phyloP scores from a whole-genome alignment of 1,140 invertebrate species.

The Hylaeus volcanicus region DNA sequence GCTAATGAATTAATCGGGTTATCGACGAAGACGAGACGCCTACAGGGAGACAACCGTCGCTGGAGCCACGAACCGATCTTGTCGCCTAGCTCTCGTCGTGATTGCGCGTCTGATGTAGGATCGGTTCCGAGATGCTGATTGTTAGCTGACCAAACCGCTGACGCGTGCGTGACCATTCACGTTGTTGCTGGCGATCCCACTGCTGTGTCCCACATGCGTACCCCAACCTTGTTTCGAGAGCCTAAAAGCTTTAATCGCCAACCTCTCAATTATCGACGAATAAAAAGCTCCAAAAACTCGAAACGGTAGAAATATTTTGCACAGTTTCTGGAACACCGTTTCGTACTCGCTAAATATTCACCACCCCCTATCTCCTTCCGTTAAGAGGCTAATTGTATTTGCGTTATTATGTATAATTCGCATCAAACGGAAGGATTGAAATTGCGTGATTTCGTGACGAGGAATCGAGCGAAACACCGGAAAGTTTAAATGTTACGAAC shows the following conservation, averaged over 20 bases:
- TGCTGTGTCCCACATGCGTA: not conserved
- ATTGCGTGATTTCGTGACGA: not conserved
- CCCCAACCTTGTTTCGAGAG: too few species aligned
- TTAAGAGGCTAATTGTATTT: too few species aligned
- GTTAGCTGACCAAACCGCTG: slow-evolving; percentile 1
- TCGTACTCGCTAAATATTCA: too few species aligned
- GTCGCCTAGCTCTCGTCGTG: slow-evolving; percentile 3
- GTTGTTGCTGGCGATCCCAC: not conserved
- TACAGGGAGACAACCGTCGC: slow-evolving; percentile 17
- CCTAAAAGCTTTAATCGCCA: too few species aligned
- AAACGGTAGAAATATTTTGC: too few species aligned
- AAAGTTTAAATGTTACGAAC: not conserved
- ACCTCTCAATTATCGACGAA: too few species aligned
- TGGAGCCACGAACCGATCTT: not conserved
- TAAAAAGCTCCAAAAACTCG: too few species aligned
- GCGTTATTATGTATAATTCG: not conserved
- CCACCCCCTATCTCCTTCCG: too few species aligned
- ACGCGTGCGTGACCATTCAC: not conserved
- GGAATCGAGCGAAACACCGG: not conserved
- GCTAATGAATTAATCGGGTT: slow-evolving; percentile 63
- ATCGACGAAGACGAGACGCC: slow-evolving; percentile 42
- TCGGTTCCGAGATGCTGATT: slow-evolving; percentile 6
- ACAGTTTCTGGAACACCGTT: too few species aligned
- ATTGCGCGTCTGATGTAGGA: not conserved
- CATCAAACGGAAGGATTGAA: not conserved